Conservation (phyloP, 1,140 invertebrate genomes). For the Habropoda laboriosa region DNA sequence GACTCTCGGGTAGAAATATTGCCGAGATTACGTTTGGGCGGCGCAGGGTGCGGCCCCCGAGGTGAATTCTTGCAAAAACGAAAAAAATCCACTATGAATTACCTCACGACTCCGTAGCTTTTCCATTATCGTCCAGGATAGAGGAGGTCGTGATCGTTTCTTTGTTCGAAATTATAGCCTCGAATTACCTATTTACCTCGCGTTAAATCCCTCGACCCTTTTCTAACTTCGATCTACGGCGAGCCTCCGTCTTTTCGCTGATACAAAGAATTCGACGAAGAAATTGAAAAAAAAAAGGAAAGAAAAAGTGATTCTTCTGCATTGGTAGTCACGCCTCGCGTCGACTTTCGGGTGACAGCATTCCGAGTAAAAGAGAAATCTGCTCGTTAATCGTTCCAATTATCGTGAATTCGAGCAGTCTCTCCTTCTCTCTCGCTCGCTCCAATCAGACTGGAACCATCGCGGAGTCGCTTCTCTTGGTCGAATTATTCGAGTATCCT, state of each 20-base stretch:
- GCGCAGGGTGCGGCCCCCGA: constrained; percentile 32
- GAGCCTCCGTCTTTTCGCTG: no score
- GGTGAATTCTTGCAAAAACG: not conserved
- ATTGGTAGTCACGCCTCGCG: no score
- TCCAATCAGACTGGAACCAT: no score
- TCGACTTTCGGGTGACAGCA: not conserved
- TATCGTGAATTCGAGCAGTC: constrained; percentile 26
- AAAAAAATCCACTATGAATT: constrained; percentile 5
- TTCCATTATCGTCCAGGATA: not conserved
- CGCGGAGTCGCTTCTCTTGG: not conserved
- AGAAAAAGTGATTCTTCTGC: no score
- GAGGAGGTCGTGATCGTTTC: not conserved
- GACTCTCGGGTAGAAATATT: constrained; percentile 45
- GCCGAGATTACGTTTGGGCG: constrained; percentile 48
- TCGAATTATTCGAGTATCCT: not conserved
- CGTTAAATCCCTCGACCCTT: no score
- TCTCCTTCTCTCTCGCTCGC: not conserved
- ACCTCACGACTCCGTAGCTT: not conserved
- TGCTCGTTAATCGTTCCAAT: constrained; percentile 20
- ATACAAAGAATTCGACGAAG: no score
- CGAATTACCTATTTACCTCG: not conserved
- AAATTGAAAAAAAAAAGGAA: no score
- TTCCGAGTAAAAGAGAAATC: constrained; percentile 35
- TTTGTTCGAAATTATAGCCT: not conserved
- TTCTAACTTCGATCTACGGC: no score